Percentiles rank a stretch among this genome's conserved stretches.
Evolutionary conservation across 2,888 invertebrate species (phyloP).

Genomic region (Podotricha telesiphe): DNA sequence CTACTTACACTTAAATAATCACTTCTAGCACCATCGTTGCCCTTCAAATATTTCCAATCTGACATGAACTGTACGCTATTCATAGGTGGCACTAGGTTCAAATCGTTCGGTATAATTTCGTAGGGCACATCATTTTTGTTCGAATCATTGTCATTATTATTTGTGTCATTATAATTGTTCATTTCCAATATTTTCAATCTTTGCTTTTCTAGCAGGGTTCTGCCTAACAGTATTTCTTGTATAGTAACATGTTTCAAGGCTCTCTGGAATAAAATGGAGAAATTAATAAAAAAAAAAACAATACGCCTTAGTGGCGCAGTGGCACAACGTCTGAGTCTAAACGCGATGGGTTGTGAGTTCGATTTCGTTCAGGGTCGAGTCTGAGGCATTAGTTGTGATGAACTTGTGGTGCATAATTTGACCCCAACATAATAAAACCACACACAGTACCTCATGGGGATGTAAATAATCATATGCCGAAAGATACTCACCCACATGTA

Average conservation of each 20-base stretch:
- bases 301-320: too few species aligned
- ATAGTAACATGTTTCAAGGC: conserved; percentile 81
- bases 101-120: conserved; percentile 21
- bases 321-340: too few species aligned
- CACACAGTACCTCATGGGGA: too few species aligned
- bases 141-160: conserved; percentile 47
- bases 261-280: conserved; percentile 68
- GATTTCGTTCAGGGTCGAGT: too few species aligned
- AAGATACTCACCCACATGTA: too few species aligned
- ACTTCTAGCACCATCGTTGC: conserved; percentile 75
- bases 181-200: conserved; percentile 64
- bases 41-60: conserved; percentile 84
- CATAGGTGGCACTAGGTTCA: conserved; percentile 76
- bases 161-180: conserved; percentile 53
- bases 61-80: conserved; percentile 87
- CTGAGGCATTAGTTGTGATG: too few species aligned
- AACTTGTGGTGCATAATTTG: too few species aligned
- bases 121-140: conserved; percentile 54
- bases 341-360: too few species aligned
- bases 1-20: conserved; percentile 84
- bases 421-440: too few species aligned
- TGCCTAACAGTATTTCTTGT: conserved; percentile 70
- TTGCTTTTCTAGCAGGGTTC: conserved; percentile 52
- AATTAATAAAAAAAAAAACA: background rate
- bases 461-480: too few species aligned